Base-by-base conservation (phyloP, 92 coral and sea anemone genomes). In the Epizoanthus rinbou region DNA sequence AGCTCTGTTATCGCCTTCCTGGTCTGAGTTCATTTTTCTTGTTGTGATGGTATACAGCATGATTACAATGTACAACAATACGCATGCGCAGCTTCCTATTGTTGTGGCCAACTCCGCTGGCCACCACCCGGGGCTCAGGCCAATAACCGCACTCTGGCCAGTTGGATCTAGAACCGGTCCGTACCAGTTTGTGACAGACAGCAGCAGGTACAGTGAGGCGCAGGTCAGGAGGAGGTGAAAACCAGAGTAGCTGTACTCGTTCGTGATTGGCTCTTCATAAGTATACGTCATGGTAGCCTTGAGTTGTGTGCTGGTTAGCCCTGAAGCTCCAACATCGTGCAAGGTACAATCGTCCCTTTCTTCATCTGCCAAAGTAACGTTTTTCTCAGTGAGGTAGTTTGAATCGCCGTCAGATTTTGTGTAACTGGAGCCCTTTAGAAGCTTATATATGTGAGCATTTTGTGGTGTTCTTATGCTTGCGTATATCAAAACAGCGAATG, bases 181-280 rank as follows among this genome's bases (percentile, higher is more conserved):
- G 23, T 75, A 83, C 90, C 87, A 87, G 84, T 87, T 87, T 65
- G 90, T 87, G 13, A 87, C 64, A 1, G 84, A 72, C 80, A 70
- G 54, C 53, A 87, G 59, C 52, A 80, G 58, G 83, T 87, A 87
- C 56, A 87, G 73, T 17, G 90, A 87, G 28, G 87, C 83, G 37
- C 79, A 74, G 24, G 50, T 45, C 25, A 87, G 66, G 2, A 87
- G 64, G 43, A 82, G 57, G 41, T 87, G 90, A 75, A 87, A 87
- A 13, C 73, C 65, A 9, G 87, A 35, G 41, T 83, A 87, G 75
- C 50, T 83, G 65, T 83, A 87, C 16, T 78, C 72, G 13, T 65
- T 54, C 24, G 82, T 43, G 23, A 37, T 43, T 21, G 63, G 23
- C 47, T 63, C 71, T 39, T 78, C 82, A 16, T 60, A 78, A 5